Conservation (phyloP, 2,797 vertebrate species). For the Oophaga sylvatica region DNA sequence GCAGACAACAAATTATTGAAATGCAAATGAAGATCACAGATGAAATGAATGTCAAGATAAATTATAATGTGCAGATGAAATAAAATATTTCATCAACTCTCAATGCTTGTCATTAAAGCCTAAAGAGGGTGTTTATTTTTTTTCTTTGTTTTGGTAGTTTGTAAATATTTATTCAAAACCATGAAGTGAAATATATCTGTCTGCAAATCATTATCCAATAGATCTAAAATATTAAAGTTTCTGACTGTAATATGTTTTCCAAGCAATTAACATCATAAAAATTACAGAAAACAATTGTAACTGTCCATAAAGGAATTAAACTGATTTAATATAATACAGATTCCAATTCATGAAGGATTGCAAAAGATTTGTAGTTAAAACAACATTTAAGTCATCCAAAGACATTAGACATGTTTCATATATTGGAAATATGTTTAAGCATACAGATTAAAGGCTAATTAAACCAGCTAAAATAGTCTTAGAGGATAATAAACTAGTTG, state of each 20-base stretch:
- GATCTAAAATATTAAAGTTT: constrained; percentile 54
- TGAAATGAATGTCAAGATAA: constrained; percentile 19
- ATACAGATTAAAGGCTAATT: constrained; percentile 56
- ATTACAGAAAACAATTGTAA: constrained; percentile 48
- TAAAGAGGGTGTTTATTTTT: background rate
- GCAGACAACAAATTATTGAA: constrained; percentile 27
- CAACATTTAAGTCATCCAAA: constrained; percentile 54
- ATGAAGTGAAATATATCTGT: constrained; percentile 32
- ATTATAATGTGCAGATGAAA: constrained; percentile 36
- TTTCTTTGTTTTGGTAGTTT: background rate
- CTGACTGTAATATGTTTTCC: constrained; percentile 48
- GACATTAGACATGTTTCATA: constrained; percentile 46
- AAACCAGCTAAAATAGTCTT: constrained; percentile 44
- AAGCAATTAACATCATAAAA: constrained; percentile 52
- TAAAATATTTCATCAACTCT: constrained; percentile 34
- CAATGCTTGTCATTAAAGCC: constrained; percentile 5
- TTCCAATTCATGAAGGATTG: constrained; percentile 51
- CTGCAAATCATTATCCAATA: constrained; percentile 33
- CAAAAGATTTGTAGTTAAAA: constrained; percentile 44
- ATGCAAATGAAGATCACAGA: constrained; percentile 47
- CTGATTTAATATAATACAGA: constrained; percentile 55
- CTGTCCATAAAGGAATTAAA: constrained; percentile 52
- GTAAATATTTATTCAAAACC: constrained; percentile 23
- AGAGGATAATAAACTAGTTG: constrained; percentile 37
- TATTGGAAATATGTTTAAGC: constrained; percentile 43